Evolutionary conservation across 2,797 vertebrate species (phyloP).

Genomic region (Amphiprion clarkii): DNA sequence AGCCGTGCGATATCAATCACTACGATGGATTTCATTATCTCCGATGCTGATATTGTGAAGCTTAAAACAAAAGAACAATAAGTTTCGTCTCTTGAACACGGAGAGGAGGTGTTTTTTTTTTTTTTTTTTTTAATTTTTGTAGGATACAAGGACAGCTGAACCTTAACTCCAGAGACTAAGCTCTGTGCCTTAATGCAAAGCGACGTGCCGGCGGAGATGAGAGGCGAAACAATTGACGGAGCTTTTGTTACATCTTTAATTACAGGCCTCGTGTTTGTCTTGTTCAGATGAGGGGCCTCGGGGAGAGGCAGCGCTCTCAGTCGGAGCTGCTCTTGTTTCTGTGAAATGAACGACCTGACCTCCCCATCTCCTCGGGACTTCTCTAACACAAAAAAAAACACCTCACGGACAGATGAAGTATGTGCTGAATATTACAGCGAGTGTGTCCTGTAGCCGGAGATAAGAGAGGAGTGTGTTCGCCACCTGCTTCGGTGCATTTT

Average conservation of each 20-base stretch:
- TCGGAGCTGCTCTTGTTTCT: constrained; percentile 49
- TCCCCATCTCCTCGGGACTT: constrained; percentile 13
- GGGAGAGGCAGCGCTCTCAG: constrained; percentile 40
- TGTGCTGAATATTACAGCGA: constrained; percentile 10
- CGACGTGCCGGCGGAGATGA: constrained; percentile 38
- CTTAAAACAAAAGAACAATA: constrained; percentile 41
- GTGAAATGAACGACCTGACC: constrained; percentile 47
- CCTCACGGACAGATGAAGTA: not conserved
- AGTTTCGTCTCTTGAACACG: constrained; percentile 8
- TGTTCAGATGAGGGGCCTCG: constrained; percentile 48
- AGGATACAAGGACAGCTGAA: constrained; percentile 43
- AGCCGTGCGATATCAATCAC: constrained; percentile 47
- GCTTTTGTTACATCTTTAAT: constrained; percentile 77
- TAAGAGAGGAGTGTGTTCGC: not conserved
- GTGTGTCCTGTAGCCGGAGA: not conserved
- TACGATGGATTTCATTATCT: constrained; percentile 53
- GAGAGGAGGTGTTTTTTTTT: not conserved
- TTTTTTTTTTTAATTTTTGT: constrained; percentile 5
- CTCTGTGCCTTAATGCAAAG: constrained; percentile 40
- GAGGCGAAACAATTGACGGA: constrained; percentile 60
- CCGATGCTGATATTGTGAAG: constrained; percentile 31
- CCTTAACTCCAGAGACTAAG: constrained; percentile 29
- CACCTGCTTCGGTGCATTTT: constrained; percentile 10
- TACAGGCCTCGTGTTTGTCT: constrained; percentile 62
- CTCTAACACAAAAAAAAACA: not conserved